Evolutionary conservation across 2,113 vertebrate species (phyloP), one percentile per base, ranked within the genome.

Genomic region (Meles meles): DNA sequence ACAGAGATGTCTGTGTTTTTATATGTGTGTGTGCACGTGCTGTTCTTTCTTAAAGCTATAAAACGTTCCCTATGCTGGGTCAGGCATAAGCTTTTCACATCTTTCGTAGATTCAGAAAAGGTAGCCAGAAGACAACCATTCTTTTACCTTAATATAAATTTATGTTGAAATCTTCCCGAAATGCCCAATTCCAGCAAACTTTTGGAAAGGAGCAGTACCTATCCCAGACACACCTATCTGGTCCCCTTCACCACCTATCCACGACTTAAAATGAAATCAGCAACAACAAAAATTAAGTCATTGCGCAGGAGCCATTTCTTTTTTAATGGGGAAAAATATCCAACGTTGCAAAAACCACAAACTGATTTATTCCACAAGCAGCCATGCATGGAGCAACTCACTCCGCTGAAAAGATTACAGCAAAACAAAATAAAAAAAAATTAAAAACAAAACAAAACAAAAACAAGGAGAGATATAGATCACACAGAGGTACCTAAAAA

Each of bases 401-500:
- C 98, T 97, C 97, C 90, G 98, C 99, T 99, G 98, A 99, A 99
- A 99, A 98, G 98, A 96, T 97, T 98, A 98, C 92, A 96, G 98
- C 97, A 96, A 87, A 95, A 96, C 95, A 98, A 97, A 97, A 91
- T 52, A 65, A 96, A 96, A 97, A 15, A 52, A 15, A 52, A 52
- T 44, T 37, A 7, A 72, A 67, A 55, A 96, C 94, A 91, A 29
- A 84, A 49, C 49, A 49, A 49, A 72, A 88, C 42, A 81, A 85
- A 74, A 87, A 71, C 77, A 94, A 93, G 52, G 37, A 90, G 81
- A 96, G 57, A 93, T 81, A 96, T 3, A 95, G 93, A 98, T 95
- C 98, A 97, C 98, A 99, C 98, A 99, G 98, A 98, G 98, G 98
- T 99, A 99, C 99, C 99, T 99, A 99, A 99, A 99, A 98, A 99